phyloP scores from a whole-genome alignment of 2,113 vertebrate genomes.

The Lamprotornis superbus region DNA sequence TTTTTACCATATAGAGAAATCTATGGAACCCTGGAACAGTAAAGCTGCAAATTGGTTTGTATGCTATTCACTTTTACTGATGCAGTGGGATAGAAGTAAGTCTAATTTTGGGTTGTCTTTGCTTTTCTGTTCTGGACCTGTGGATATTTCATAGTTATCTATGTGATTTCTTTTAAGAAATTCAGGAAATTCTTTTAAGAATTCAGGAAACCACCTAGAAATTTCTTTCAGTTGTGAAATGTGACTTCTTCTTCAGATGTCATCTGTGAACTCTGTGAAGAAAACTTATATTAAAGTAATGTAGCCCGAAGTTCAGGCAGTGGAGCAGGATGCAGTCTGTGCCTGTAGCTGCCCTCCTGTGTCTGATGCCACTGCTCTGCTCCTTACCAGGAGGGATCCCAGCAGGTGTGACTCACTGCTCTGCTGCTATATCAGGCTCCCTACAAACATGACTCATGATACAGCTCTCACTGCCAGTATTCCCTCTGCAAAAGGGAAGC shows the following conservation, averaged over 20 bases:
- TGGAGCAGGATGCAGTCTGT: neutral
- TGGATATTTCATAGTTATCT: neutral
- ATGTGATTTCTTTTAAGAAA: neutral
- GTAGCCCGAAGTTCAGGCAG: neutral
- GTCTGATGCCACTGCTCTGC: neutral
- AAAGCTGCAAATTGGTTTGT: neutral
- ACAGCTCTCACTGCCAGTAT: accelerated
- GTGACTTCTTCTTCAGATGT: neutral
- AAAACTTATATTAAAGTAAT: neutral
- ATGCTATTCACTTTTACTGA: neutral
- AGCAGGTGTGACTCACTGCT: neutral
- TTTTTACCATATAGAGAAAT: neutral
- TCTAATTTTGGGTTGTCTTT: neutral
- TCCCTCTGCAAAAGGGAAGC: neutral
- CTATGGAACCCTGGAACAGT: neutral
- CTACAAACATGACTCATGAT: neutral
- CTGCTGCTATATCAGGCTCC: neutral
- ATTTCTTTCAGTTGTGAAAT: neutral
- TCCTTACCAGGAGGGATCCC: neutral
- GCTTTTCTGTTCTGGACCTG: neutral
- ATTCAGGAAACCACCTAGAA: neutral
- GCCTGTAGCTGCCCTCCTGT: neutral
- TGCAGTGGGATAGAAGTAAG: neutral
- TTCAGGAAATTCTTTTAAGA: neutral
- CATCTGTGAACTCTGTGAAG: neutral